Percentiles rank a stretch among this genome's conserved stretches.
Evolutionary conservation across 37 sponge, comb jelly and placozoan genomes (phyloP).

Genomic region (Spongilla lacustris): DNA sequence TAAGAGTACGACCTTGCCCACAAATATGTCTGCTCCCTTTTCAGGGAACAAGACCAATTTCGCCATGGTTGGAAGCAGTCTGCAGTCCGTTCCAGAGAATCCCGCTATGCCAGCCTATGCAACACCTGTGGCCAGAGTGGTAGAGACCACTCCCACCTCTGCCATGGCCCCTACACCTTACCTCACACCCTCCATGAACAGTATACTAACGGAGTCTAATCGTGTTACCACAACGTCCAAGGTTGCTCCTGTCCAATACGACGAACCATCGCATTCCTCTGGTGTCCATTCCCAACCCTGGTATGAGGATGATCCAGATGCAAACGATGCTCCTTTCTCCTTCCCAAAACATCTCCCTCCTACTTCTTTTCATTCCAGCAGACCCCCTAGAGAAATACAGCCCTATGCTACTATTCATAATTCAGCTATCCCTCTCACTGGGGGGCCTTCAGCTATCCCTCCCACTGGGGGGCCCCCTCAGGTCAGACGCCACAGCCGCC

Average conservation of each 20-base stretch:
- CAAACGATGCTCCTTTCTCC: background rate
- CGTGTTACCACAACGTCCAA: background rate
- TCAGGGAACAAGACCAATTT: background rate
- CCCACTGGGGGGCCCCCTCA: background rate
- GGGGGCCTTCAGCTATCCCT: conserved; percentile 15
- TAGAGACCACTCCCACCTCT: background rate
- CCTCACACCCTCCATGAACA: background rate
- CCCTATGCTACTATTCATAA: conserved; percentile 14
- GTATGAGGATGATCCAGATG: background rate
- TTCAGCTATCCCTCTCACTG: conserved; percentile 14
- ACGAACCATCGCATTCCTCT: background rate
- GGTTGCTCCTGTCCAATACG: background rate
- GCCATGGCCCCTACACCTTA: background rate
- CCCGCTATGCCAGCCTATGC: background rate
- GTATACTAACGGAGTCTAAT: background rate
- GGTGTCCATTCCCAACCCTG: background rate
- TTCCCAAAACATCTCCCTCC: background rate
- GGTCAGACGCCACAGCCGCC: background rate
- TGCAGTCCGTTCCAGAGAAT: background rate
- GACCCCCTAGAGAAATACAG: background rate
- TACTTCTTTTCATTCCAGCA: background rate
- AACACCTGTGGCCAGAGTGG: background rate
- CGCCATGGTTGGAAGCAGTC: background rate
- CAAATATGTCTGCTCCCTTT: background rate
- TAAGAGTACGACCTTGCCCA: background rate